Conservation (phyloP, 1,140 invertebrate genomes). For the Chironomus tepperi region DNA sequence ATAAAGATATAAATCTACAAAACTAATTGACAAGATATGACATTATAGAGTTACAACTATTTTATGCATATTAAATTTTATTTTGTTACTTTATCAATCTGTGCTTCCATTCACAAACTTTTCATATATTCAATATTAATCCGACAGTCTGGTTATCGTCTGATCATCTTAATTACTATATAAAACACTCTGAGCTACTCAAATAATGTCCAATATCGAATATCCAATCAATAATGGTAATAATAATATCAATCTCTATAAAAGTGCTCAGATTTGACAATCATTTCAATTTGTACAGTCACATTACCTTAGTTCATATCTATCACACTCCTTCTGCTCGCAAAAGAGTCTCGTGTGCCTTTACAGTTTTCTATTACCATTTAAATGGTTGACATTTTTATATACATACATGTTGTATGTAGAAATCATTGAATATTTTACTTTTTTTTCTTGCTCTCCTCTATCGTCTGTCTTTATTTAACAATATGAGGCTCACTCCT, state of each 20-base stretch:
- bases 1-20: too few species aligned
- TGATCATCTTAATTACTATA: too few species aligned
- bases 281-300: slow-evolving; percentile 2
- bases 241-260: background rate
- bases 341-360: background rate
- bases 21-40: too few species aligned
- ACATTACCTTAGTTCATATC: background rate
- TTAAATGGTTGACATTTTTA: slow-evolving; percentile 14
- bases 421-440: background rate
- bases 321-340: background rate
- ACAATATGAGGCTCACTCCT: background rate
- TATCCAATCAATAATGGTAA: background rate
- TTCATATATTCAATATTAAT: background rate
- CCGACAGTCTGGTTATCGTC: too few species aligned
- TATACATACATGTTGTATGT: background rate
- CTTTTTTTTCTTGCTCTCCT: background rate
- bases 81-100: too few species aligned
- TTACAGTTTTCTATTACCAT: background rate
- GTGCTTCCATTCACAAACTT: too few species aligned
- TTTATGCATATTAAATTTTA: too few species aligned
- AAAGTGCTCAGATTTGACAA: background rate
- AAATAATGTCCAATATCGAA: too few species aligned
- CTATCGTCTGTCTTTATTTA: background rate
- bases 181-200: too few species aligned
- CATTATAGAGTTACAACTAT: too few species aligned